Evolutionary conservation across 2,797 vertebrate species (phyloP).

Genomic region (Protonibea diacanthus): DNA sequence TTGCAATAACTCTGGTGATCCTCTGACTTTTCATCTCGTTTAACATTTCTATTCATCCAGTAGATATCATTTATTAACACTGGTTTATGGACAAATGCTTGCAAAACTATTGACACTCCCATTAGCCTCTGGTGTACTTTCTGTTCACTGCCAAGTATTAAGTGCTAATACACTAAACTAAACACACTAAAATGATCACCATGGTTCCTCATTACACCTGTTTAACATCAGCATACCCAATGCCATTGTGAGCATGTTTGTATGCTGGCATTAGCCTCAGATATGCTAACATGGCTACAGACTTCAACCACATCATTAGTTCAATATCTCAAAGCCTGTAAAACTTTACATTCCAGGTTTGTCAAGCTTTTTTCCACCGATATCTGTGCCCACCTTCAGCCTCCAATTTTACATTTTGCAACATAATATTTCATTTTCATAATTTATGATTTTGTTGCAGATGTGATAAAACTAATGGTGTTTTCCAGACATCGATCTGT

Average conservation of each 20-base stretch:
- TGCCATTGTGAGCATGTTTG: no score
- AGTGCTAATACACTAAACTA: neutral
- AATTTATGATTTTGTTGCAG: neutral
- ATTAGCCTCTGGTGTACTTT: neutral
- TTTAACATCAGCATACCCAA: no score
- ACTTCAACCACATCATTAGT: no score
- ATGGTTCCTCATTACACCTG: no score
- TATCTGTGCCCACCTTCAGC: neutral
- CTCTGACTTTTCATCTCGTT: neutral
- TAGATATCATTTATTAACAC: neutral
- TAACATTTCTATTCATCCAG: neutral
- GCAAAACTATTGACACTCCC: neutral
- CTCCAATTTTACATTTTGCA: neutral
- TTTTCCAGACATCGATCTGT: slow-evolving; percentile 15
- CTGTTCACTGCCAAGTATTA: neutral
- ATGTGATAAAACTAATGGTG: neutral
- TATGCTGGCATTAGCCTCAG: no score
- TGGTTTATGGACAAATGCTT: neutral
- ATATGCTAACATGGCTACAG: no score
- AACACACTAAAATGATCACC: no score
- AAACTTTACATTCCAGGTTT: neutral
- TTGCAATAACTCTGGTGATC: neutral
- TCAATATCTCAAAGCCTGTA: no score
- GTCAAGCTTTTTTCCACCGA: neutral
- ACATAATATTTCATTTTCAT: neutral